phyloP scores from a whole-genome alignment of 2,113 vertebrate species.

The Leucoraja erinaceus region DNA sequence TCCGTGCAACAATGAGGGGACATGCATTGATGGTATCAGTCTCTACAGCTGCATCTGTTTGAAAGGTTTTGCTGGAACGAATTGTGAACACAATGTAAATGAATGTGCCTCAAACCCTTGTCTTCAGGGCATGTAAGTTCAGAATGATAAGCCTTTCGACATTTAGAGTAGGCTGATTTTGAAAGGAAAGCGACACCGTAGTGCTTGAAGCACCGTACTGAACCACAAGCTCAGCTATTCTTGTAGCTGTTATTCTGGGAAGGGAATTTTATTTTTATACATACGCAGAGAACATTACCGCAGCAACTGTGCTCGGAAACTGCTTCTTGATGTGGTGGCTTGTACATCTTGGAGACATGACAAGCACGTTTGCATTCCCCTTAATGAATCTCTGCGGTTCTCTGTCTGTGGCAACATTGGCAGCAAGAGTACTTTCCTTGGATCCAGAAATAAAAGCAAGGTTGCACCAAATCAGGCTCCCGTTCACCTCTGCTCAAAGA shows the following conservation, averaged over 20 bases:
- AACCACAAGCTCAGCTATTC: neutral
- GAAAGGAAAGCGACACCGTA: neutral
- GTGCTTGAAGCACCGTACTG: neutral
- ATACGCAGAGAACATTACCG: too few relatives aligned
- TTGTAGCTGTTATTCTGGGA: neutral
- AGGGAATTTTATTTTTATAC: neutral
- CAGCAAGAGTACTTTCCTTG: neutral
- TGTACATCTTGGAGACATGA: too few relatives aligned
- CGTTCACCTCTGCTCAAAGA: neutral
- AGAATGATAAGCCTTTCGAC: neutral
- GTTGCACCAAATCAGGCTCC: neutral
- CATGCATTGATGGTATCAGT: slow-evolving; percentile 55
- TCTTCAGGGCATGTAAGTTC: slow-evolving; percentile 68
- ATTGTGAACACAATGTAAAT: slow-evolving; percentile 64
- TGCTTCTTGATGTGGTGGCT: too few relatives aligned
- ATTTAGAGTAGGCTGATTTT: too few relatives aligned
- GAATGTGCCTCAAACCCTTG: slow-evolving; percentile 68
- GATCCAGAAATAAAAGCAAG: neutral
- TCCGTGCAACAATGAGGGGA: slow-evolving; percentile 63
- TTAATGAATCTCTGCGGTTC: too few relatives aligned
- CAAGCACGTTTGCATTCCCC: too few relatives aligned
- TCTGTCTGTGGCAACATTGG: too few relatives aligned
- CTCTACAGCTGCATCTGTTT: slow-evolving; percentile 62
- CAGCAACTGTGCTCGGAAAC: too few relatives aligned
- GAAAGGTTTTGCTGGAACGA: slow-evolving; percentile 57